Base-by-base conservation (phyloP, 2,888 invertebrate genomes). In the Sarcophaga carnaria region DNA sequence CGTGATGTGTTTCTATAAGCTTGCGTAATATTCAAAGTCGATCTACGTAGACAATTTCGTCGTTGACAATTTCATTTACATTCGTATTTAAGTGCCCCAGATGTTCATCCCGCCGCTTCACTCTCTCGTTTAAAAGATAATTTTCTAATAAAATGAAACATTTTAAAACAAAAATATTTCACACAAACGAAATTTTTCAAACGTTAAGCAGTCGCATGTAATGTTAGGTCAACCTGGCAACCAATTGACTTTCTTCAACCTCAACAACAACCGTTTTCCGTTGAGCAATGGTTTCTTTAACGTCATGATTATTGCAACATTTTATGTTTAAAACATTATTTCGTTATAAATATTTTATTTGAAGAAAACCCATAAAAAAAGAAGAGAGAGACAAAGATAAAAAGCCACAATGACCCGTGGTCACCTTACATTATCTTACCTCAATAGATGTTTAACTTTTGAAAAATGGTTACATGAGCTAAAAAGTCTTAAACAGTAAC, bases 401-500 rank as follows among this genome's bases (percentile, higher is more conserved):
- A 67, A 69, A 75, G 69, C 45, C 27, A 69, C 59, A 70, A 47
- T 80, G 72, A 80, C 67, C 83, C 49, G 77, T 86, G 83, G 80
- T 37, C 74, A 80, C 83, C 78, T 66, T 22, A 54, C n/a, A 67
- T 60, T 67, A 37, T 63, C 37, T 59, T 45, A 80, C 64, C 72
- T 78, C 69, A 79, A 78, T 75, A 70, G 47, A 74, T 71, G 69
- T 79, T 75, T 79, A 60, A 75, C 75, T 82, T 79, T 82, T 63
- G 59, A 75, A 67, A 67, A 77, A 66, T 60, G 71, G 71, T 64
- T 82, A 66, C 77, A 77, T 71, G 27, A 60, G 71, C 60, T 49
- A 25, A 54, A 54, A 54, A 54, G 17, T 12, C 17, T 14, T 54
- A 17, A 10, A 8, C 37, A 37, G 37, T 37, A 37, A 37, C 37